Base-by-base conservation (phyloP, 2,888 invertebrate genomes). In the Ennomos quercinarius region DNA sequence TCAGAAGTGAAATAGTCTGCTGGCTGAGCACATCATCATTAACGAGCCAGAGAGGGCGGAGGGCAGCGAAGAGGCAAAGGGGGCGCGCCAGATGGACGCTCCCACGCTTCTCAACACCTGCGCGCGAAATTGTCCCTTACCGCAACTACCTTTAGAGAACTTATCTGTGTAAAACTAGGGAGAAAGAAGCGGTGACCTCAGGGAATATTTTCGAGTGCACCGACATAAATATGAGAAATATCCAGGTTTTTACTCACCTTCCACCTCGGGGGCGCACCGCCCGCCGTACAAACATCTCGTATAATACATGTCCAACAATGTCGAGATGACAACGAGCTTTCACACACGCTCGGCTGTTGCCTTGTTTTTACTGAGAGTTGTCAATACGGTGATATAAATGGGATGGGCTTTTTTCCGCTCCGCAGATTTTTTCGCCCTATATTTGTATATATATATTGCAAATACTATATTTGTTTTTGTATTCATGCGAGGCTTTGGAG, bases 11-110 rank as follows among this genome's bases (percentile, higher is more conserved):
- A 94, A 94, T 94, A 94, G 95, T 95, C 94, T 94, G 94, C 94
- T 94, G 94, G 94, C 94, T 94, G 94, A 94, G 93, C 95, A 95
- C 95, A 95, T 95, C 95, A 95, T 95, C 95, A 95, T 95, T 95
- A 95, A 95, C 95, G 95, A 95, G 95, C 93, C 93, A 94, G 93
- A 82, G 91, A 90, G 90, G 90, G 90, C 87, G 90, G 92, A 91
- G 91, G 92, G 93, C 91, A 91, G 91, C 91, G 84, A 91, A 91
- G 91, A 92, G 92, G 91, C 90, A 87, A 87, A 93, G 94, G 94
- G 92, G 93, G 86, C 81, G 85, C 91, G 93, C 84, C 92, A 93
- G 91, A 91, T 94, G 94, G 89, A 91, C 84, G 76, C 80, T 94
- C 94, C 91, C 94, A 94, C 92, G 91, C 78, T 83, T 77, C 67